Base-by-base conservation (phyloP, 2,888 invertebrate species). In the Chrysolina oricalcia region DNA sequence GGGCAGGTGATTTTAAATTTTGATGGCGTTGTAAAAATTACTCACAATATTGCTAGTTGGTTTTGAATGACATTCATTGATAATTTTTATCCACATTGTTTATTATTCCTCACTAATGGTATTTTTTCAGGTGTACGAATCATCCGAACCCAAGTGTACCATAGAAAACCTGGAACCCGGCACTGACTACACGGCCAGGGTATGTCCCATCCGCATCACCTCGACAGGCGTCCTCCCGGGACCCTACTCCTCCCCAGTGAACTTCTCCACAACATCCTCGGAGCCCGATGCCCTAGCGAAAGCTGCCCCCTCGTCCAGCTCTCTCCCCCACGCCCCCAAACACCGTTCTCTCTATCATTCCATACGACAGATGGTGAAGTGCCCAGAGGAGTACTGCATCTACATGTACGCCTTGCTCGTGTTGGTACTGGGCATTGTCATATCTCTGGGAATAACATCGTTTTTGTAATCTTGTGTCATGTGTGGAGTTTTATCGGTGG, bases 131-230 rank as follows among this genome's bases (percentile, higher is more conserved):
- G 92, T 93, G 82, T 94, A 94, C 88, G 90, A 91, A 83, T 94
- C 94, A 72, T 85, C 89, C 76, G 93, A 92, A 82, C 90, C 92
- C 73, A 91, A 91, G 88, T 92, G 90, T 87, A 90, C 90, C 87
- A 88, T 94, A 87, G 90, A 91, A 89, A 92, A 93, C 86, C 91
- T 97, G 86, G 93, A 94, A 83, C 91, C 93, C 69, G 94, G 94
- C 83, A 91, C 91, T 72, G 94, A 95, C 86, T 96, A 96, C 89
- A 89, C 90, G 83, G 93, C 94, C 83, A 93, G 96, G 72, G 95
- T 97, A 79, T 94, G 94, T 89, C 93, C 94, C 40, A 92, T 96
- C 83, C 92, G 97, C 65, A 89, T 90, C 70, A 91, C 92, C 72
- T 90, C 91, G 82, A 89, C 89, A 69, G 91, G 91, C 53, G 91